Conservation (phyloP, 2,113 vertebrate species). For the Herpetotheres cachinnans region DNA sequence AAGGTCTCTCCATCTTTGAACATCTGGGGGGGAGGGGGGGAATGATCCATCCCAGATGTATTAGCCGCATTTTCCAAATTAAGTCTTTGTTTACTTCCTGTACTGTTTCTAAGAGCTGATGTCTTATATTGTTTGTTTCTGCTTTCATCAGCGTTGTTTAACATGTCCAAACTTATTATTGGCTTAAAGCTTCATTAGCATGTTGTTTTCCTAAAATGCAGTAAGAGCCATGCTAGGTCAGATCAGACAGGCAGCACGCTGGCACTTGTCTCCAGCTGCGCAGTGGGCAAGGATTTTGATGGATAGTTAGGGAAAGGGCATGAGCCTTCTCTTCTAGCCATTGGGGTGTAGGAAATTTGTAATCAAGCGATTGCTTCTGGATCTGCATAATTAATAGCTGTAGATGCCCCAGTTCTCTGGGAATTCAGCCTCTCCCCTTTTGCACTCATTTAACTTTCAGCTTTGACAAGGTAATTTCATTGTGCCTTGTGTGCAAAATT, state of each 20-base stretch:
- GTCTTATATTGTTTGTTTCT: neutral
- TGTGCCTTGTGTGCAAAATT: neutral
- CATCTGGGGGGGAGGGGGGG: neutral
- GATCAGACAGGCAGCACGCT: neutral
- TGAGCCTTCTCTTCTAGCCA: neutral
- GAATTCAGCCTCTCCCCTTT: neutral
- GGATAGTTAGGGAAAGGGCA: neutral
- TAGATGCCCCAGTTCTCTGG: neutral
- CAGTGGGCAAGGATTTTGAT: rapidly evolving
- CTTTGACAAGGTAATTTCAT: neutral
- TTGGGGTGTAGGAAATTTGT: neutral
- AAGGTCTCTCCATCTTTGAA: neutral
- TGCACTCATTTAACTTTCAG: neutral
- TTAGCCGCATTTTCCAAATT: neutral
- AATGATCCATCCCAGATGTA: constrained; percentile 38
- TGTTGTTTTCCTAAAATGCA: neutral
- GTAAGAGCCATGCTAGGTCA: neutral
- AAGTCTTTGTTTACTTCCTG: constrained; percentile 36
- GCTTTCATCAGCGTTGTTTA: neutral
- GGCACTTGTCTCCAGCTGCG: neutral
- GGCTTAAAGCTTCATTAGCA: neutral
- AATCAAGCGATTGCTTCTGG: neutral
- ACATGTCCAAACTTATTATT: neutral
- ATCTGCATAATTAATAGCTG: neutral
- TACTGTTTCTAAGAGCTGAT: neutral